phyloP scores from a whole-genome alignment of 2,888 invertebrate genomes.

The Pristionchus arcanus region DNA sequence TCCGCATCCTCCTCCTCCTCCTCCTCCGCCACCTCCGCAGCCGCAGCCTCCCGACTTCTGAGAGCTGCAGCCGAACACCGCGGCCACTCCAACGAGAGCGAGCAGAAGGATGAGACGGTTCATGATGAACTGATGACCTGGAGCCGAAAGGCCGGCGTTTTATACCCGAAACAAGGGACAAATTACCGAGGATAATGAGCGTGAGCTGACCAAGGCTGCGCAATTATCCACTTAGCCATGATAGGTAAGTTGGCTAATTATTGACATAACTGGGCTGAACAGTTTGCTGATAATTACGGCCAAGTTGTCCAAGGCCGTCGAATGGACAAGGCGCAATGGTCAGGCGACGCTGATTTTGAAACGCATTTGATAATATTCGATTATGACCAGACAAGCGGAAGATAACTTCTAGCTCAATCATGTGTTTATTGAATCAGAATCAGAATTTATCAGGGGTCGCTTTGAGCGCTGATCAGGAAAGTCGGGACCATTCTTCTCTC shows the following conservation, averaged over 20 bases:
- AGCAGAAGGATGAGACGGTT: neutral
- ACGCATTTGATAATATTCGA: too few species aligned
- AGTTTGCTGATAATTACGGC: too few species aligned
- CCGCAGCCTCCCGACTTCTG: conserved; percentile 28
- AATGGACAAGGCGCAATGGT: too few species aligned
- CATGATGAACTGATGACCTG: neutral
- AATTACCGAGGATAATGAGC: neutral
- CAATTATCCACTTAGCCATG: neutral
- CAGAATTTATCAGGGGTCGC: too few species aligned
- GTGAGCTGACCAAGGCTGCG: neutral
- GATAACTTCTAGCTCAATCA: too few species aligned
- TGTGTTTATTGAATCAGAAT: too few species aligned
- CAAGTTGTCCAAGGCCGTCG: too few species aligned
- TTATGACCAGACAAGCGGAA: too few species aligned
- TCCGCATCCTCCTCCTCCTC: conserved; percentile 28
- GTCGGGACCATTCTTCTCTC: too few species aligned
- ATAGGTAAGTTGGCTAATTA: neutral
- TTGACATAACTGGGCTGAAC: neutral
- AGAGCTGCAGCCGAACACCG: neutral
- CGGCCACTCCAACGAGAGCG: conserved; percentile 15
- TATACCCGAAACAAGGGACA: neutral
- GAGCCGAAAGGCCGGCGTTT: neutral
- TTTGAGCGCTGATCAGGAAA: neutral
- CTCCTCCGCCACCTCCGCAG: conserved; percentile 36
- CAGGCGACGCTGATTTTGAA: too few species aligned